Percentiles rank a stretch among this genome's conserved stretches.
Evolutionary conservation across 2,888 invertebrate genomes (phyloP).

Genomic region (Hyppa rectilinea): DNA sequence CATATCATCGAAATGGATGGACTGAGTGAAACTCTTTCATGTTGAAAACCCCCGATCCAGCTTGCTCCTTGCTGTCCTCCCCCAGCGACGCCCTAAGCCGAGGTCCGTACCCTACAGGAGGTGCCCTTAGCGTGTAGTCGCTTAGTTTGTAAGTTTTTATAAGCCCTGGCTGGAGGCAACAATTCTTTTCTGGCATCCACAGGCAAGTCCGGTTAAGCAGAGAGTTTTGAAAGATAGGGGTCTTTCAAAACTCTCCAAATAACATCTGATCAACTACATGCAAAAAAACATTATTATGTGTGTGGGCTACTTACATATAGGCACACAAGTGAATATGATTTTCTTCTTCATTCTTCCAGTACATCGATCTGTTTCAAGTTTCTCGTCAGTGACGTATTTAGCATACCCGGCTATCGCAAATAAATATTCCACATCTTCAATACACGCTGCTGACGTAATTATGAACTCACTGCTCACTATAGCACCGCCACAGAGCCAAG

Average conservation of each 20-base stretch:
- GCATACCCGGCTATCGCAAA: constrained; percentile 73
- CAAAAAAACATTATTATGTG: background rate
- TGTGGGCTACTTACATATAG: constrained; percentile 26
- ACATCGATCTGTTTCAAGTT: constrained; percentile 69
- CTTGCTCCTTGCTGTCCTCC: no score
- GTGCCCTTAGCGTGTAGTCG: no score
- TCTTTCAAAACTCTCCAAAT: background rate
- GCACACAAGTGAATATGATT: constrained; percentile 44
- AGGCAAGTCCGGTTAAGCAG: no score
- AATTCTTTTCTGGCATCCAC: no score
- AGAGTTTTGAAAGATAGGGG: no score
- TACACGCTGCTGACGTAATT: constrained; percentile 73
- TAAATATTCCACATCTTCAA: constrained; percentile 68
- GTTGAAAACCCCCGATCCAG: no score
- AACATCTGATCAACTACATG: background rate
- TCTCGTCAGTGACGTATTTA: constrained; percentile 65
- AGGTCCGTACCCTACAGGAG: no score
- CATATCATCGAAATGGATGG: no score
- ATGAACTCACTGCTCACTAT: constrained; percentile 61
- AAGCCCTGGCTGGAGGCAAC: no score
- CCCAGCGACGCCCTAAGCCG: no score
- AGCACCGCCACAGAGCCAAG: constrained; percentile 73
- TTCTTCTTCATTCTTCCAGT: constrained; percentile 72
- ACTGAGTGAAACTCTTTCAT: no score
- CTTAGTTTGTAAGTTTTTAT: no score